These are phyloP conservation scores for Typhlomys cinereus DNA, from an alignment of 2,113 vertebrate genomes.

Conservation along the genomic window DNA sequence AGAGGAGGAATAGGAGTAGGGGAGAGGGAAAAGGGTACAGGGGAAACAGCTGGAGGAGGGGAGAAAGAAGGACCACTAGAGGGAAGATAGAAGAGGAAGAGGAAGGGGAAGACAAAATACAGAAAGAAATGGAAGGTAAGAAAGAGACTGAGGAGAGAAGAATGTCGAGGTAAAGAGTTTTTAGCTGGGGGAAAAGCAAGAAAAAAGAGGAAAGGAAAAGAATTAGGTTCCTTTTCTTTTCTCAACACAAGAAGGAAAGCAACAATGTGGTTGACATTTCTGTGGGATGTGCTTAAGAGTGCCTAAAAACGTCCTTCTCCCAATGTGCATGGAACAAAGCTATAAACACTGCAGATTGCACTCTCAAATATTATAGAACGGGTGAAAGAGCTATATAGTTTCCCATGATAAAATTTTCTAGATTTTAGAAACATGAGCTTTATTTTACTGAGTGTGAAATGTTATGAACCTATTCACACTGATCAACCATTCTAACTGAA, in stretches of 20 bases:
- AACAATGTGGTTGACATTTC: not conserved
- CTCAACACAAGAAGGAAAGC: not conserved
- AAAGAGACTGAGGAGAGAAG: not conserved
- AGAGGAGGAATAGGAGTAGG: not conserved
- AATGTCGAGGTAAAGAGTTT: too few species aligned
- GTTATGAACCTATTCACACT: not conserved
- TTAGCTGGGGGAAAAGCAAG: too few species aligned
- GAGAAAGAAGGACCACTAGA: not conserved
- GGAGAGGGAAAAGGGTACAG: too few species aligned
- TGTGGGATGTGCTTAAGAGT: not conserved
- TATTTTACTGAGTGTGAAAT: not conserved
- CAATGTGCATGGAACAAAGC: not conserved
- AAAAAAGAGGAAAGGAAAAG: not conserved
- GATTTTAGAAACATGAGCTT: conserved; percentile 16
- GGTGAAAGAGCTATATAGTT: not conserved
- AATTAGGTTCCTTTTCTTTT: not conserved
- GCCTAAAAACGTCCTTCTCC: not conserved
- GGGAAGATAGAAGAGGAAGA: not conserved
- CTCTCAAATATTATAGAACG: not conserved
- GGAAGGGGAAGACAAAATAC: not conserved
- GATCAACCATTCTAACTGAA: not conserved
- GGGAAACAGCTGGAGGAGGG: too few species aligned
- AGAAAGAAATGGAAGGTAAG: not conserved
- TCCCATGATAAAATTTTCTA: not conserved
- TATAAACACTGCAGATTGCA: not conserved